A percentile compares a stretch with the other conserved stretches of the same genome.
Conservation (phyloP, 2,113 vertebrate genomes). For the Mirounga angustirostris region DNA sequence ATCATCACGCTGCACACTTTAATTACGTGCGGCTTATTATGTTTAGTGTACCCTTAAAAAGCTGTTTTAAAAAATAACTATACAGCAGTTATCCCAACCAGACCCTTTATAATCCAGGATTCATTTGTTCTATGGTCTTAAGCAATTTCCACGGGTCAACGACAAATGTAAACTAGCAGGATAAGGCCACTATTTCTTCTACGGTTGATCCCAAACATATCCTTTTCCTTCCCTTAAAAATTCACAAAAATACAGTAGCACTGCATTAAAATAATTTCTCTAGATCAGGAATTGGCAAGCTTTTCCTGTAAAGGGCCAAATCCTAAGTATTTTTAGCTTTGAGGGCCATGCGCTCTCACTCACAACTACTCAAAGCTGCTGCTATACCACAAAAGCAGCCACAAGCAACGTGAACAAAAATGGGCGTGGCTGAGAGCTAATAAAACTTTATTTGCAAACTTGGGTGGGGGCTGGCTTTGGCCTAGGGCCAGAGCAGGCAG, state of each 20-base stretch:
- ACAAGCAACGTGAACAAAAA: no score
- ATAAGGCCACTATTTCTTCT: neutral
- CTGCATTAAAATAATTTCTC: neutral
- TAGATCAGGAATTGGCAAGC: no score
- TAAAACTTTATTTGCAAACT: neutral
- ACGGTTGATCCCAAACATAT: neutral
- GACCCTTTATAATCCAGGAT: neutral
- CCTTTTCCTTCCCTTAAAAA: neutral
- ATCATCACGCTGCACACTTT: neutral
- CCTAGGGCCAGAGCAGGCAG: neutral
- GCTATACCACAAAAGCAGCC: neutral
- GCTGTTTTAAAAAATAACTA: neutral
- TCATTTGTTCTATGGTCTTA: neutral
- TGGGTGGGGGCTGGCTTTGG: neutral
- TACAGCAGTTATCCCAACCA: neutral
- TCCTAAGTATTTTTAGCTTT: neutral
- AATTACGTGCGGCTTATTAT: neutral
- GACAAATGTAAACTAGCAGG: neutral
- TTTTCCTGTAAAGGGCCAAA: neutral
- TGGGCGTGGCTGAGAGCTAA: accelerated
- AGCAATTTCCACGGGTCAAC: neutral
- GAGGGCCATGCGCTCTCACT: neutral
- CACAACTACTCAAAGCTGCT: neutral
- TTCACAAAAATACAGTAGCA: accelerated
- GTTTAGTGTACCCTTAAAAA: neutral